Base-by-base conservation (phyloP, 2,888 invertebrate species). In the Eutolmus rufibarbis region DNA sequence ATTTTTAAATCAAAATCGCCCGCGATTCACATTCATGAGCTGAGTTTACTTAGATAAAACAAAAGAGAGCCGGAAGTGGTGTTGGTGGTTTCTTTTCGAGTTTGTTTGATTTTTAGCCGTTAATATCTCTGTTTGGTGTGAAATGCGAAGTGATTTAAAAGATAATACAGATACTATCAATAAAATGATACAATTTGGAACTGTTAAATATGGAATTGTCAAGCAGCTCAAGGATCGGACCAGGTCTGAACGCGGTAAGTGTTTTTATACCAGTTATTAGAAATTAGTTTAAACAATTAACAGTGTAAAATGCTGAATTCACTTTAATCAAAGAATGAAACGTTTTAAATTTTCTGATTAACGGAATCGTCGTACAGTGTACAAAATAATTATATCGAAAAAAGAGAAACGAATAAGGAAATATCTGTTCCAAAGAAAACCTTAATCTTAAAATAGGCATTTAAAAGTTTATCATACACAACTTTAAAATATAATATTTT, bases 111-210 rank as follows among this genome's bases (percentile, higher is more conserved):
- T 82, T 40, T 82, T 82, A 31, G 51, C 40, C 66, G 23, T 66
- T 66, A 51, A 56, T 40, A 76, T 76, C 76, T 37, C 76, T 76
- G 76, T 40, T 90, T 90, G 91, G 91, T 91, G 92, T 92, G 92
- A 92, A 90, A 92, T 92, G 92, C 92, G 92, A 91, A 92, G 92
- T 92, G 92, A 92, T 91, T 92, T 92, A 89, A 92, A 92, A 90
- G 92, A 92, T 91, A 92, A 91, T 91, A 91, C 92, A 92, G 91
- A 92, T 91, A 92, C 92, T 91, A 91, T 92, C 91, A 92, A 91
- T 91, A 94, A 92, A 93, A 95, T 94, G 94, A 94, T 94, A 94
- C 94, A 94, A 93, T 94, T 94, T 93, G 94, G 94, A 92, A 94
- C 94, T 91, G 94, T 94, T 91, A 94, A 94, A 94, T 95, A 94